Conservation (phyloP, 2,797 vertebrate genomes). For the Xenops minutus region DNA sequence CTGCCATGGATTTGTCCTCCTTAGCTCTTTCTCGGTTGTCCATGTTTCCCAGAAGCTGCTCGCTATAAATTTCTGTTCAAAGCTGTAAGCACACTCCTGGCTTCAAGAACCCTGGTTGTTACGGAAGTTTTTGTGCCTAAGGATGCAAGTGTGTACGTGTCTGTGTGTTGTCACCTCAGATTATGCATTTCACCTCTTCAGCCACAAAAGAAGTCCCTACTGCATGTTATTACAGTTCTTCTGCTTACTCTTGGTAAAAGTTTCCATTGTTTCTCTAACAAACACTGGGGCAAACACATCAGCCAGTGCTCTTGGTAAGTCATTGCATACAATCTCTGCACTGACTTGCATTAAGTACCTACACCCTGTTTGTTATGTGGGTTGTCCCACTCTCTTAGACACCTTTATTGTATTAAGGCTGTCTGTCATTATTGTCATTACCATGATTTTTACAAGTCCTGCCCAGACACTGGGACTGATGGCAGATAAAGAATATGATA, state of each 20-base stretch:
- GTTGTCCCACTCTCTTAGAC: neutral
- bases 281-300: neutral
- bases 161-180: neutral
- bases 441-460: neutral
- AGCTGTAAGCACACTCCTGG: neutral
- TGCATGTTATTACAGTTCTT: neutral
- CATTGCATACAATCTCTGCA: neutral
- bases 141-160: too few relatives aligned
- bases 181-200: neutral
- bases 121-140: neutral
- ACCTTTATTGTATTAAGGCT: neutral
- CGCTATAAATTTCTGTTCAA: neutral
- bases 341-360: neutral
- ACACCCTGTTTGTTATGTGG: neutral
- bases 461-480: neutral
- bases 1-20: neutral
- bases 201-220: neutral
- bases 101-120: neutral
- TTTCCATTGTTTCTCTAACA: neutral
- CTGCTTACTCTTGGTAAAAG: neutral
- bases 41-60: neutral
- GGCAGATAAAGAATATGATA: neutral
- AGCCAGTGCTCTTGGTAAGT: neutral
- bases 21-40: neutral
- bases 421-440: neutral